These are phyloP conservation scores for Percopsis omiscomaycus DNA, from an alignment of 2,797 vertebrate species.

Conservation along the genomic window DNA sequence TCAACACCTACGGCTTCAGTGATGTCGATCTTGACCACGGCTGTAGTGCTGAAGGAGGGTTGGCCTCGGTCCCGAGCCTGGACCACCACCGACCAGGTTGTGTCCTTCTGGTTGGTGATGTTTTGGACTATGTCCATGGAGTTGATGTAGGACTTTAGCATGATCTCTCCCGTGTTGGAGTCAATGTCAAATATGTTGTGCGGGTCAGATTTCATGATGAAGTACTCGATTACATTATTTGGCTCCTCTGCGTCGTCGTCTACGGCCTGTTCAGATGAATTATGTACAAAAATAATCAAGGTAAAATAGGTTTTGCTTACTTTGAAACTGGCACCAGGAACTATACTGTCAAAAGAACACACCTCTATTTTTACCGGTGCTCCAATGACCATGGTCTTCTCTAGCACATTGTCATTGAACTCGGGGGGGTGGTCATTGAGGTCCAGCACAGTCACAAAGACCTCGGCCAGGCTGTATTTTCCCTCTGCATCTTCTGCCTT, in stretches of 20 bases:
- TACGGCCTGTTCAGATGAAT: constrained; percentile 79
- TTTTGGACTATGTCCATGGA: constrained; percentile 94
- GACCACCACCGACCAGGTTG: constrained; percentile 92
- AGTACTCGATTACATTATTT: constrained; percentile 95
- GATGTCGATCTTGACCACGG: constrained; percentile 93
- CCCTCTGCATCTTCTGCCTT: constrained; percentile 94
- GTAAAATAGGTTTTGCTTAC: constrained; percentile 63
- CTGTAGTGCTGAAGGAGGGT: constrained; percentile 94
- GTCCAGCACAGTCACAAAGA: constrained; percentile 90
- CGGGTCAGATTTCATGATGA: constrained; percentile 93
- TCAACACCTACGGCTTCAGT: constrained; percentile 87
- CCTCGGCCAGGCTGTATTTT: constrained; percentile 91
- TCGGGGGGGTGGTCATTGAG: constrained; percentile 95
- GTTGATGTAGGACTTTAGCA: constrained; percentile 90
- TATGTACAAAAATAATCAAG: constrained; percentile 48
- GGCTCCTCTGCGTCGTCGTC: constrained; percentile 95
- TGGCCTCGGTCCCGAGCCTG: constrained; percentile 93
- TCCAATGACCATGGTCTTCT: constrained; percentile 94
- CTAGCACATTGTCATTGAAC: constrained; percentile 88
- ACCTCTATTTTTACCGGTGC: constrained; percentile 92
- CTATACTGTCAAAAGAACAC: not conserved
- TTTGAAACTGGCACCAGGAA: not conserved
- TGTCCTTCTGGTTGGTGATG: constrained; percentile 87
- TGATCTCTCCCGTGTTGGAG: constrained; percentile 89
- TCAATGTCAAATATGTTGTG: constrained; percentile 95